phyloP scores from a whole-genome alignment of 2,113 vertebrate species.

The Sylvicapra grimmia region DNA sequence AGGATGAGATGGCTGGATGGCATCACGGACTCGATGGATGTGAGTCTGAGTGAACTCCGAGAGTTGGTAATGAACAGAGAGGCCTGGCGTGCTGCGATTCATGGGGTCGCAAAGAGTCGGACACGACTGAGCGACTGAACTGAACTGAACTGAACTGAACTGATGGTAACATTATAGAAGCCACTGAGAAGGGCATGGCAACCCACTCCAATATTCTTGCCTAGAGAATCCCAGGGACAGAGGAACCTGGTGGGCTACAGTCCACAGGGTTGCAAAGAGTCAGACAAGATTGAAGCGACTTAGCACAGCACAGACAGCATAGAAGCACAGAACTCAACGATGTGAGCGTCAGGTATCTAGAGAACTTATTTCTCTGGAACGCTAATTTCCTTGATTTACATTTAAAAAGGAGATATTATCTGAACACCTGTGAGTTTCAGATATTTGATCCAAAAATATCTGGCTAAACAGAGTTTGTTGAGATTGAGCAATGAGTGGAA shows the following conservation, averaged over 20 bases:
- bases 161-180: neutral
- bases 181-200: neutral
- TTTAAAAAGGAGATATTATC: neutral
- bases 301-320: neutral
- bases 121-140: no score
- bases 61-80: no score
- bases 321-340: neutral
- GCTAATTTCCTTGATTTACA: neutral
- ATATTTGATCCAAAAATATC: neutral
- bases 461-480: neutral
- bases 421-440: neutral
- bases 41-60: no score
- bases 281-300: neutral
- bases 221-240: neutral
- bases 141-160: no score
- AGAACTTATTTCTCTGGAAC: neutral
- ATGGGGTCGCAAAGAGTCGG: no score
- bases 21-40: no score
- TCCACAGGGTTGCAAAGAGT: neutral
- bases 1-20: no score
- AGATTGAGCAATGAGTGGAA: neutral
- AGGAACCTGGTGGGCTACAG: neutral
- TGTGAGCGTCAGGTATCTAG: neutral
- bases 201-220: neutral
- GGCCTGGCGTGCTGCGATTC: no score